A percentile compares a stretch with the other conserved stretches of the same genome.
Conservation (phyloP, 1,140 invertebrate genomes). For the Hyposmocoma kahamanoa region DNA sequence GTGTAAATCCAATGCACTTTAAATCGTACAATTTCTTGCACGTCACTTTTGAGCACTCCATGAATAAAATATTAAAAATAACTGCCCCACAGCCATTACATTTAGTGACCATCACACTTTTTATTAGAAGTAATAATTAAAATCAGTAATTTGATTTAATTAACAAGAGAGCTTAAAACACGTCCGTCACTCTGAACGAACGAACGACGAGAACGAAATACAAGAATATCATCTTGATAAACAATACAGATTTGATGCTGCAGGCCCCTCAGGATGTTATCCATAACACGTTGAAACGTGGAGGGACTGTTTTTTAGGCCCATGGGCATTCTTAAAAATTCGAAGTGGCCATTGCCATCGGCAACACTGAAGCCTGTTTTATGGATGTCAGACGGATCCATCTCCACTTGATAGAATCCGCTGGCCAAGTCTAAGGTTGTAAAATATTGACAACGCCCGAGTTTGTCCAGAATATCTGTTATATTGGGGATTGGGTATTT, state of each 20-base stretch:
- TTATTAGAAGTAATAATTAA: too few relatives aligned
- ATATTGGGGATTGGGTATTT: too few relatives aligned
- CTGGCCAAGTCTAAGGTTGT: constrained; percentile 56
- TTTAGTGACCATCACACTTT: neutral
- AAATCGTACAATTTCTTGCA: neutral
- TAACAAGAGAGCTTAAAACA: too few relatives aligned
- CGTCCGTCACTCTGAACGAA: too few relatives aligned
- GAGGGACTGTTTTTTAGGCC: constrained; percentile 35
- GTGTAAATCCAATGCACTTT: neutral
- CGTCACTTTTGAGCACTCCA: neutral
- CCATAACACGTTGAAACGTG: constrained; percentile 56
- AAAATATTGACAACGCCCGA: too few relatives aligned
- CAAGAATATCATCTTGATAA: constrained; percentile 68
- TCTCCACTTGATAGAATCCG: constrained; percentile 57
- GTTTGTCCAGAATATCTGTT: too few relatives aligned
- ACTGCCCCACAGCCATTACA: neutral
- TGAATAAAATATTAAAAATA: neutral
- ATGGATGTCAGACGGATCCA: constrained; percentile 18
- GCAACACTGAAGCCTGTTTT: constrained; percentile 39
- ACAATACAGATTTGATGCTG: constrained; percentile 31
- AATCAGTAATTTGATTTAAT: too few relatives aligned
- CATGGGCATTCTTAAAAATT: constrained; percentile 43
- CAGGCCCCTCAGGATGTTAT: constrained; percentile 40
- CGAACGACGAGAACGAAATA: too few relatives aligned
- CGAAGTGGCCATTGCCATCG: constrained; percentile 38